Base-by-base conservation (phyloP, 1,140 invertebrate species). In the Drosophila lacteicornis region DNA sequence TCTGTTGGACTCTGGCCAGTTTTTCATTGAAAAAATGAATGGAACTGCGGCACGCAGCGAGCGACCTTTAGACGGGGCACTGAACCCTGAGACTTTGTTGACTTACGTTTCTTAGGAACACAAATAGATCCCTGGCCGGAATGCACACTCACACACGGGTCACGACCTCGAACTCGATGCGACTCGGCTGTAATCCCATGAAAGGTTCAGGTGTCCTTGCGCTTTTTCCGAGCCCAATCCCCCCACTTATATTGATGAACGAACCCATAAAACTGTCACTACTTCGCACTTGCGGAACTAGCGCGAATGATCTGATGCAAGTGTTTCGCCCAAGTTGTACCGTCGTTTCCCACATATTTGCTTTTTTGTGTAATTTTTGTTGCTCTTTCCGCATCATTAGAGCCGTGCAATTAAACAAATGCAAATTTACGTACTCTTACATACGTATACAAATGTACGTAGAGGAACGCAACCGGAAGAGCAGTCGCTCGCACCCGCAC, bases 201-300 rank as follows among this genome's bases (percentile, higher is more conserved):
- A 53, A 38, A 27, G 17, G 33, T 13, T 8, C 7, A 15, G 25
- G 25, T 33, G 36, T 70, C 66, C 75, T 62, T 78, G 75, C 45
- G 58, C 40, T 40, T 38, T 53, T 67, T 12, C 47, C 38, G 58
- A 33, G 46, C 36, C 47, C 13, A 4, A 4, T 5, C 38, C 45
- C 51, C 30, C 22, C 36, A 17, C n/a, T 38, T 60, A 7, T 33
- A 43, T 65, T 51, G 75, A 66, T 75, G 80, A 82, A 71, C 69
- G 79, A 86, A 55, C 76, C 80, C 84, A 83, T 74, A 86, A 80
- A 87, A 62, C 66, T 87, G 83, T 82, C 83, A 80, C 78, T 77
- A 43, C 47, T 69, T 59, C 59, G 36, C 56, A 78, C 57, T 53
- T 46, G 40, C 63, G n/a, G 33, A 69, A 57, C 61, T 53, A 27